phyloP scores from a whole-genome alignment of 30 jellyfish, hydroid and myxozoan species.

The Phacellophora camtschatica region DNA sequence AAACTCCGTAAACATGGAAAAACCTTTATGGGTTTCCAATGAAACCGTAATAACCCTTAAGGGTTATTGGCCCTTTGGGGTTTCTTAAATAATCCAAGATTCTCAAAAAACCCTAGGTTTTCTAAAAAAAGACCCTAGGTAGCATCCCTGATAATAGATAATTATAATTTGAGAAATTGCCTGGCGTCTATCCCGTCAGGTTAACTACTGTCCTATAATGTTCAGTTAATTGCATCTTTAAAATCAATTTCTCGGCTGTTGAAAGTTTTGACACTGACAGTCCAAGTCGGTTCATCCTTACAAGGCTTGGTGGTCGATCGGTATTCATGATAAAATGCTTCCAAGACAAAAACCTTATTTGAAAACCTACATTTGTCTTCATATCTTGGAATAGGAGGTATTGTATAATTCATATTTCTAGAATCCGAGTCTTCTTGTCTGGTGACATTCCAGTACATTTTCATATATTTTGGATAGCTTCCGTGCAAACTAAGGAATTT shows the following conservation, averaged over 20 bases:
- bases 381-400: conserved; percentile 60
- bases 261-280: conserved; percentile 32
- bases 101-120: too few relatives aligned
- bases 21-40: too few relatives aligned
- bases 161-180: too few relatives aligned
- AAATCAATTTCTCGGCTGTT: conserved; percentile 67
- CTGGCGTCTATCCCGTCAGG: too few relatives aligned
- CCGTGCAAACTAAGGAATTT: conserved; percentile 83
- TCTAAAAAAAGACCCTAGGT: too few relatives aligned
- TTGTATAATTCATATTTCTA: conserved; percentile 9
- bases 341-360: conserved; percentile 52
- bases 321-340: conserved; percentile 62
- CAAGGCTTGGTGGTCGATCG: conserved; percentile 82
- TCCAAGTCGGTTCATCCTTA: conserved; percentile 82
- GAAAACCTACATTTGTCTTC: conserved; percentile 35
- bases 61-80: too few relatives aligned
- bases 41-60: too few relatives aligned
- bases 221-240: neutral
- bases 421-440: neutral
- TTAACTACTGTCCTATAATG: too few relatives aligned
- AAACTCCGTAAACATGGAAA: too few relatives aligned
- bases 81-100: too few relatives aligned
- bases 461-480: conserved; percentile 74
- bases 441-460: conserved; percentile 70
- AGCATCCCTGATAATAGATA: too few relatives aligned